These are phyloP conservation scores for Hiodon tergisus DNA, from an alignment of 2,113 vertebrate genomes.

Conservation along the genomic window DNA sequence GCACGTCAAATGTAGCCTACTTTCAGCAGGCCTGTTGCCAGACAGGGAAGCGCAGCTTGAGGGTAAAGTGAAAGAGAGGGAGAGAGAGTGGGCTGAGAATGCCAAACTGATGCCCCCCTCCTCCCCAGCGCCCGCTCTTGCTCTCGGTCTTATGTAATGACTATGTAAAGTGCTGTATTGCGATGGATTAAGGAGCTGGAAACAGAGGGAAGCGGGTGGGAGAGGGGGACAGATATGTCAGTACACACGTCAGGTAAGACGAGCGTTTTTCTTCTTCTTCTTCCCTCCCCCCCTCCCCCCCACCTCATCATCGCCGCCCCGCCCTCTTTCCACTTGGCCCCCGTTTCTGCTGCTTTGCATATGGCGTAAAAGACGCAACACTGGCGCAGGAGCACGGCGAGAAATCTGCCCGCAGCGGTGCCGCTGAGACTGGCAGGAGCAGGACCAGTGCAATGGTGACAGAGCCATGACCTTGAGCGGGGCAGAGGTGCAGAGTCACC, in stretches of 20 bases:
- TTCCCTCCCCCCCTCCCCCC: slow-evolving; percentile 33
- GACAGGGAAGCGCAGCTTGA: slow-evolving; percentile 45
- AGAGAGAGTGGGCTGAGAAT: slow-evolving; percentile 28
- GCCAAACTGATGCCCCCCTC: slow-evolving; percentile 6
- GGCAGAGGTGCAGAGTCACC: no score
- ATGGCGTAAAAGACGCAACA: no score
- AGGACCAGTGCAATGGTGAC: no score
- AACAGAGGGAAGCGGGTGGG: slow-evolving; percentile 23
- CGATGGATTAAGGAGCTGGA: slow-evolving; percentile 25
- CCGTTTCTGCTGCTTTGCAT: not conserved
- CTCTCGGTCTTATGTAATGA: slow-evolving; percentile 17
- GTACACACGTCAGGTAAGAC: slow-evolving; percentile 47
- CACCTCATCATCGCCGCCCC: slow-evolving; percentile 18
- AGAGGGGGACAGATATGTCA: slow-evolving; percentile 40
- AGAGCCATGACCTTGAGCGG: no score
- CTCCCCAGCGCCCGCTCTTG: not conserved
- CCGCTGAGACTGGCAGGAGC: no score
- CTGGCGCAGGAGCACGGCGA: no score
- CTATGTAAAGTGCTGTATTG: slow-evolving; percentile 18
- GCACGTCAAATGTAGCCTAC: slow-evolving; percentile 65
- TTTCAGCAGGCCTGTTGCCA: slow-evolving; percentile 58
- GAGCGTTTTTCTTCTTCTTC: slow-evolving; percentile 34
- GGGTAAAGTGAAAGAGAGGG: slow-evolving; percentile 38
- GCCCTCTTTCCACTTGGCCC: not conserved
- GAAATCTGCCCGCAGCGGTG: no score